Evolutionary conservation across 2,113 vertebrate genomes (phyloP), one percentile per base, ranked within the genome.

Genomic region (Sander lucioperca): DNA sequence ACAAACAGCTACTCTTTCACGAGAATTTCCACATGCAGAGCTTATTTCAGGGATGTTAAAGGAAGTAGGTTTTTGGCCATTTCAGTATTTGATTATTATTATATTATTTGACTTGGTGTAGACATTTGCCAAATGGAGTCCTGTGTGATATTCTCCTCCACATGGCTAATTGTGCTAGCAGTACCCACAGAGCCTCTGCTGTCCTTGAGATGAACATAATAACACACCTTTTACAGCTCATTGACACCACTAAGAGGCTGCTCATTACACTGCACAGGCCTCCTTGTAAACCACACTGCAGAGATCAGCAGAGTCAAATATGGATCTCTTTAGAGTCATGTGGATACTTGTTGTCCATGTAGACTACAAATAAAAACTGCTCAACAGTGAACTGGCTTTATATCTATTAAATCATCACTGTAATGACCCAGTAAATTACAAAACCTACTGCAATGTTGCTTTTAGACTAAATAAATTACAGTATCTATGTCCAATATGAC

Each of bases 71-170:
- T 84, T 87, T 65, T 7, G 48, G 19, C 50, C 2, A 59, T 83
- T 88, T 91, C 12, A 77, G 59, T 58, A 14, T 76, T 33, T 79
- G 66, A n/a, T n/a, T n/a, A n/a, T n/a, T n/a, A n/a, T n/a, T n/a
- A n/a, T n/a, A n/a, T n/a, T 18, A 74, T 74, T 78, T 74, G 45
- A 86, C 48, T 82, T 30, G 0, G 79, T 73, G 69, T 86, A 86
- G 87, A 87, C 88, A 87, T 61, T 33, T 53, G 51, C 59, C 39
- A 90, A 62, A 90, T 48, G 39, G 69, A 80, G 57, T 81, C 59
- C 73, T 83, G 48, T 61, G 25, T 70, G 39, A 79, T 66, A 79
- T 63, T 77, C 39, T 74, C 71, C 75, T 80, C 36, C 27, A 83
- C 68, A 30, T 73, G 16, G 68, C 74, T 90, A 80, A 77, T 78